Evolutionary conservation across 1,140 invertebrate species (phyloP), one percentile per base, ranked within the genome.

Genomic region (Drosophila biarmipes): DNA sequence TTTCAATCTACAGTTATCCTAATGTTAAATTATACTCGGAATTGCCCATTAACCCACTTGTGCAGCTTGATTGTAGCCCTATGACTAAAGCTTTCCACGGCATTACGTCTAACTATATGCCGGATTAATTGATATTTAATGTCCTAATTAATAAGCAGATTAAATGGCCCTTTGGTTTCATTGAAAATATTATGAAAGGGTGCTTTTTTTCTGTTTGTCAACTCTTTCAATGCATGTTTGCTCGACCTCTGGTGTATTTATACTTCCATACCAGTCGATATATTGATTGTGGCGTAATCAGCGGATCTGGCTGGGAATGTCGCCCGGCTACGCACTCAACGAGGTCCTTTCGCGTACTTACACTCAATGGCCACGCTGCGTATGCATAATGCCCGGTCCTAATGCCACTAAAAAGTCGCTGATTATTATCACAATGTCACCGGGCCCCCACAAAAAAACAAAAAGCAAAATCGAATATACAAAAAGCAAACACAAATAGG

Each of bases 401-500:
- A 81, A 77, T 81, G 56, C 67, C 67, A 45, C 54, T 82, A 73
- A 80, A 73, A 71, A 85, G 78, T 56, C 78, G 54, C 78, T 80
- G 80, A 85, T 85, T 73, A 54, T 80, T 73, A 85, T 80, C 81
- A 68, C 62, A 76, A 63, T 63, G 69, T 86, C 82, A 76, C 59
- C 78, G 57, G 64, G 42, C 40, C 4, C 38, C 52, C 31, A 2
- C 6, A 8, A 11, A 34, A 68, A 43, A 81, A 73, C 54, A 69
- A 73, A 75, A 69, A 72, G 78, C 52, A 45, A 40, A 67, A 78
- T 76, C 78, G 79, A 78, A 78, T 74, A 58, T 77, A 80, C 69
- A 78, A 71, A 85, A 66, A 64, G 78, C 66, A 69, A 62, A 55
- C 49, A 72, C 61, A 76, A 76, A 68, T 68, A 53, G 59, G 68